These are phyloP conservation scores for Thrips palmi DNA, from an alignment of 1,140 invertebrate species.

Conservation along the genomic window DNA sequence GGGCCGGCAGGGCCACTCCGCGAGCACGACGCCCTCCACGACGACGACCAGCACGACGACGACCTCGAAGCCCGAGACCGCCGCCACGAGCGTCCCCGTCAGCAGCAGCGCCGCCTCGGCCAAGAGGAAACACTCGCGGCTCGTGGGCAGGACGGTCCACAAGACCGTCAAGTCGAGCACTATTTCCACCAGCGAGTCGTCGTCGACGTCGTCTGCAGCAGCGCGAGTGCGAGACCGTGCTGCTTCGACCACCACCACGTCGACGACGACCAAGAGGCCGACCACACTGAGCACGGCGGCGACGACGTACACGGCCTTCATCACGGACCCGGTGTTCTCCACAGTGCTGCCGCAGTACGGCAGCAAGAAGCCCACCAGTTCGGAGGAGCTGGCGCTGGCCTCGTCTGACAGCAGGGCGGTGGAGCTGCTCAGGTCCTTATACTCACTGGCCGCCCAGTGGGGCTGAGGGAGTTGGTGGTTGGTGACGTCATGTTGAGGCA, in stretches of 20 bases:
- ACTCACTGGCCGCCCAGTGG: conserved; percentile 62
- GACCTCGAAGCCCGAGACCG: conserved; percentile 13
- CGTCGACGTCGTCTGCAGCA: conserved; percentile 13
- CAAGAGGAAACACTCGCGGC: too few relatives aligned
- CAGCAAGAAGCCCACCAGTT: conserved; percentile 11
- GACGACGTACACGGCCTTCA: conserved; percentile 13
- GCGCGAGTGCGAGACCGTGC: conserved; percentile 13
- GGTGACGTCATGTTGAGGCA: too few relatives aligned
- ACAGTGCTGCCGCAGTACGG: conserved; percentile 1
- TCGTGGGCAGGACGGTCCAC: too few relatives aligned
- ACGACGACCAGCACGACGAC: conserved; percentile 14
- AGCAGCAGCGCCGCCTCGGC: not conserved
- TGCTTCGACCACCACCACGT: conserved; percentile 18
- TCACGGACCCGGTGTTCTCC: conserved; percentile 9
- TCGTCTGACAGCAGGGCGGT: conserved; percentile 56
- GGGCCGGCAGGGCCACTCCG: conserved; percentile 22
- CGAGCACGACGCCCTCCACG: conserved; percentile 12
- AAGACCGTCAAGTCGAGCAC: not conserved
- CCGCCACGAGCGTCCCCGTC: conserved; percentile 16
- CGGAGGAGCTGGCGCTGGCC: too few relatives aligned
- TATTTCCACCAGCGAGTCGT: conserved; percentile 8
- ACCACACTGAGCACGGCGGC: conserved; percentile 7
- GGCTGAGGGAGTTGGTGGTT: too few relatives aligned
- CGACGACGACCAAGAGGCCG: conserved; percentile 15
- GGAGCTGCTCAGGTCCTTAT: conserved; percentile 60